These are phyloP conservation scores for Diabrotica balteata DNA, from an alignment of 2,888 invertebrate genomes.

Conservation along the genomic window DNA sequence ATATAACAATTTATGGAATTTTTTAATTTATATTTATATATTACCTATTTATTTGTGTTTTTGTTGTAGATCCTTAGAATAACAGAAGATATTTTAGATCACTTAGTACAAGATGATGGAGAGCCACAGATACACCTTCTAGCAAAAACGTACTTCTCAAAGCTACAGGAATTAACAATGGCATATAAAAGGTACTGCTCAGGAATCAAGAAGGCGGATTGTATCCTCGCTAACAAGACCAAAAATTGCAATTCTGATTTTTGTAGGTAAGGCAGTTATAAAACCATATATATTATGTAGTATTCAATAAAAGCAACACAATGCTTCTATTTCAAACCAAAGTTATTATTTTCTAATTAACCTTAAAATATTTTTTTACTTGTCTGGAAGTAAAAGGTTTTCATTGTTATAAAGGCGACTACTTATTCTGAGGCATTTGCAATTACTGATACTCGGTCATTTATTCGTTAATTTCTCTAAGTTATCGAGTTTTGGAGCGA, in stretches of 20 bases:
- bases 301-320: neutral
- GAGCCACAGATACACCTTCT: constrained; percentile 74
- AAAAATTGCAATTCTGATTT: constrained; percentile 80
- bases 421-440: too few species aligned
- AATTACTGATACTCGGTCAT: too few species aligned
- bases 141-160: constrained; percentile 74
- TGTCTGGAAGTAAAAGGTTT: too few species aligned
- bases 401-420: too few species aligned
- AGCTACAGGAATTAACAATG: constrained; percentile 76
- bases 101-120: constrained; percentile 75
- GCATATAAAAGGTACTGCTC: constrained; percentile 84
- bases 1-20: too few species aligned
- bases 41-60: neutral
- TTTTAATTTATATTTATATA: neutral
- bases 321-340: too few species aligned
- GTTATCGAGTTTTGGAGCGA: too few species aligned
- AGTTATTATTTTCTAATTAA: too few species aligned
- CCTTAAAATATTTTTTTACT: too few species aligned
- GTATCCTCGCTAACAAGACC: constrained; percentile 79
- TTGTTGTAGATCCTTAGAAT: constrained; percentile 69
- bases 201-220: constrained; percentile 85
- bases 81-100: constrained; percentile 83
- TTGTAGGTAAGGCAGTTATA: constrained; percentile 60
- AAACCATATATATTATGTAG: neutral
- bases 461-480: too few species aligned